Evolutionary conservation across 1,140 invertebrate species (phyloP).

Genomic region (Drosophila cardini): DNA sequence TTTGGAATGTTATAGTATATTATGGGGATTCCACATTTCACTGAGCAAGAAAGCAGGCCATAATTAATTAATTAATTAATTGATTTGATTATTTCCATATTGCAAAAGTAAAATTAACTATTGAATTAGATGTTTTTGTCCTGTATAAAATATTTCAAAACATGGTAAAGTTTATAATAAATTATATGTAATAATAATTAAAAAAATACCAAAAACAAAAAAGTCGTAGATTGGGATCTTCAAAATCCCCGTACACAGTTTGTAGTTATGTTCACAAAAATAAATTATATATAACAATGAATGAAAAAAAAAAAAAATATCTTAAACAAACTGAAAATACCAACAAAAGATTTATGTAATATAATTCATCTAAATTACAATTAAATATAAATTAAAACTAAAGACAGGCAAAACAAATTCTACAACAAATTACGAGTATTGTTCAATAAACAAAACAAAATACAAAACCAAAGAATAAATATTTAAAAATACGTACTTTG

Average conservation of each 20-base stretch:
- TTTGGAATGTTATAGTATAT: slow-evolving; percentile 28
- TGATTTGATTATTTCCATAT: slow-evolving; percentile 73
- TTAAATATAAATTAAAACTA: slow-evolving; percentile 21
- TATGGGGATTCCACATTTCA: slow-evolving; percentile 29
- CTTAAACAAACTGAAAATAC: slow-evolving; percentile 51
- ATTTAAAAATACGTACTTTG: slow-evolving; percentile 51
- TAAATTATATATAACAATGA: slow-evolving; percentile 14
- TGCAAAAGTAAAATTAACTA: slow-evolving; percentile 69
- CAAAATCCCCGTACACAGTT: slow-evolving; percentile 62
- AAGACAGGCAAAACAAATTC: slow-evolving; percentile 55
- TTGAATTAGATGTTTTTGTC: slow-evolving; percentile 83
- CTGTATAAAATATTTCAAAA: slow-evolving; percentile 73
- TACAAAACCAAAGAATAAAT: slow-evolving; percentile 26
- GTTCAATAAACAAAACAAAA: slow-evolving; percentile 49
- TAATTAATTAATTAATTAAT: slow-evolving; percentile 50
- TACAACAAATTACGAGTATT: slow-evolving; percentile 68
- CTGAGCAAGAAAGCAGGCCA: slow-evolving; percentile 38
- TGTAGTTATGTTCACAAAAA: slow-evolving; percentile 75
- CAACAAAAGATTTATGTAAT: slow-evolving; percentile 78
- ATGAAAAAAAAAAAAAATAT: slow-evolving; percentile 39
- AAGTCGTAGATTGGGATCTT: slow-evolving; percentile 61
- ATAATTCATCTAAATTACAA: slow-evolving; percentile 79
- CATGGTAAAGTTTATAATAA: slow-evolving; percentile 54
- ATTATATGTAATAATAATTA: slow-evolving; percentile 61
- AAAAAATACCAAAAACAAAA: not conserved